phyloP scores from a whole-genome alignment of 2,113 vertebrate genomes.

The Prietella phreatophila region DNA sequence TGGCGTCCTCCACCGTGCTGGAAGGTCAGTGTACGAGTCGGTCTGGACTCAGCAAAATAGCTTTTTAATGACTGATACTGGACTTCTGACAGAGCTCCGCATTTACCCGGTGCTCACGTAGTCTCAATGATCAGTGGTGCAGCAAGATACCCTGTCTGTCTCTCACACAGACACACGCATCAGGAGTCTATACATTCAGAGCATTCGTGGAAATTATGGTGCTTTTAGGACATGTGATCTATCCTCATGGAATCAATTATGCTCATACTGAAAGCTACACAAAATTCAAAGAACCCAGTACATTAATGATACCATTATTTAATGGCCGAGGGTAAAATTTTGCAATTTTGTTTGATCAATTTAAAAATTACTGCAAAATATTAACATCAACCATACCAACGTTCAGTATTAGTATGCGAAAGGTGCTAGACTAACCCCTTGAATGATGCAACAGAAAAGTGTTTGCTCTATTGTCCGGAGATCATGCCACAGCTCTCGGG shows the following conservation, averaged over 20 bases:
- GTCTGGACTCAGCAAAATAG: slow-evolving; percentile 19
- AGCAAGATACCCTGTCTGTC: neutral
- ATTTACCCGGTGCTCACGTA: slow-evolving; percentile 12
- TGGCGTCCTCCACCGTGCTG: neutral
- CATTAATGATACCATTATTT: neutral
- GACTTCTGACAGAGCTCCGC: slow-evolving; percentile 38
- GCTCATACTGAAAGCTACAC: neutral
- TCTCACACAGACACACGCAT: neutral
- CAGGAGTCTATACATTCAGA: neutral
- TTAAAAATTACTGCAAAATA: neutral
- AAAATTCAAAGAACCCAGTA: neutral
- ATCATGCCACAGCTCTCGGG: neutral
- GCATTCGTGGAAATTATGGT: neutral
- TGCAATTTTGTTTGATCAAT: neutral
- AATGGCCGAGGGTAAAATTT: neutral
- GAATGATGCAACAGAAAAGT: neutral
- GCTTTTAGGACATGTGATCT: neutral
- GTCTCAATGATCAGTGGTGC: slow-evolving; percentile 11
- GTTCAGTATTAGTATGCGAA: neutral
- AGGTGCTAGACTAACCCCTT: neutral
- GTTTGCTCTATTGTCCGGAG: neutral
- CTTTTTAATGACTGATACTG: slow-evolving; percentile 38
- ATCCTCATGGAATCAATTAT: neutral
- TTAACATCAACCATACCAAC: neutral
- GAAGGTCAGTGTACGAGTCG: slow-evolving; percentile 13